Percentiles rank a stretch among this genome's conserved stretches.
phyloP scores from a whole-genome alignment of 2,797 vertebrate species.

The Coracias cyanogaster region DNA sequence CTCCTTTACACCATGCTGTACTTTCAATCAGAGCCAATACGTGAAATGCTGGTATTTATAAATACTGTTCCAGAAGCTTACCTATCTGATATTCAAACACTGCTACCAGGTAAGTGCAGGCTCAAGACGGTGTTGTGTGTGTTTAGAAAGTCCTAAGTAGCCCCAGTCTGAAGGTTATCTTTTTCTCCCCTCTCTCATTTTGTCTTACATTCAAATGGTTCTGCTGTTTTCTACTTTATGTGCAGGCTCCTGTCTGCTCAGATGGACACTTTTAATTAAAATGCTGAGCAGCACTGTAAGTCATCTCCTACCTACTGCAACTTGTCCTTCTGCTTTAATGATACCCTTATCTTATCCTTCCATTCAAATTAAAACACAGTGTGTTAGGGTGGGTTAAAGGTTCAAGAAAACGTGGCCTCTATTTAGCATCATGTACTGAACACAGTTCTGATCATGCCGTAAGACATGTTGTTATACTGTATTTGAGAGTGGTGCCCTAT shows the following conservation, averaged over 20 bases:
- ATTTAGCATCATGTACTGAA: neutral
- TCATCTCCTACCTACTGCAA: neutral
- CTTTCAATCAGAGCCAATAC: neutral
- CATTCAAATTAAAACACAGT: neutral
- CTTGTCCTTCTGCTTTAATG: neutral
- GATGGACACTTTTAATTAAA: neutral
- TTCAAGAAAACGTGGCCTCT: neutral
- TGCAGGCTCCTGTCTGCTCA: neutral
- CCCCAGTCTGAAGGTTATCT: neutral
- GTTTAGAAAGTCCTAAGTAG: neutral
- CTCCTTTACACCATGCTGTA: neutral
- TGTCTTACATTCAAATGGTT: neutral
- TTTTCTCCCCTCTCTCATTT: neutral
- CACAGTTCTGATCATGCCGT: neutral
- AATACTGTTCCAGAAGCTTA: neutral
- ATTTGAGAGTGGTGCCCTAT: neutral
- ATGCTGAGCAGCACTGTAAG: neutral
- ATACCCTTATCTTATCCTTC: conserved; percentile 11
- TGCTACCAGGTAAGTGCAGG: neutral
- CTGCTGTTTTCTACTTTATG: neutral
- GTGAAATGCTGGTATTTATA: neutral
- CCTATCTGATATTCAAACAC: neutral
- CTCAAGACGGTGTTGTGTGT: neutral
- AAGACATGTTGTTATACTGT: neutral
- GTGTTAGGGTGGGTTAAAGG: neutral